Evolutionary conservation across 2,888 invertebrate species (phyloP), one percentile per base, ranked within the genome.

Genomic region (Macropis europaea): DNA sequence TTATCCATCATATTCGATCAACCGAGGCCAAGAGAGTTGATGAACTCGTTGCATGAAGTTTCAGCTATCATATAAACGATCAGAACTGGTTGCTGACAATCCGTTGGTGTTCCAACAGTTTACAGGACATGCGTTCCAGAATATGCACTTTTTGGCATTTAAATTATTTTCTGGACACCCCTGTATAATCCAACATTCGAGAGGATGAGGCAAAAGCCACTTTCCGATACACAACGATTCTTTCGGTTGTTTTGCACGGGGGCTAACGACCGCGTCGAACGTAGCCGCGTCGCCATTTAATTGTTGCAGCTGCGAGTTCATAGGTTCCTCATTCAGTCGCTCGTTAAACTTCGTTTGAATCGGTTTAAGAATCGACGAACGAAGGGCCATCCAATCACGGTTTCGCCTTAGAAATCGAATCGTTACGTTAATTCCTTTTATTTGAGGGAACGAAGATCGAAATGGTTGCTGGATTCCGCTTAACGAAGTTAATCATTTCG

Each of bases 351-450:
- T 47, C 59, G 47, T 78, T 75, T 42, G 63, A 68, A 43, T 43
- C 28, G 38, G 28, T 38, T 48, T 75, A 36, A 56, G 50, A 30
- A 69, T 59, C 54, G 28, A 26, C 53, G 45, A 28, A 45, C 62
- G 48, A 17, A 71, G 71, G 61, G 52, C 50, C 71, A 78, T 77
- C 71, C 61, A 78, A 71, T 74, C 71, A 64, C 48, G 38, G 36
- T 30, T 52, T 11, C 32, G 48, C 54, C 47, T 60, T 45, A 64
- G 47, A 50, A 63, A 74, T 43, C 56, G 62, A 57, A 62, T 66
- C 53, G 69, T 77, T 77, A 66, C 36, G 50, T 69, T 60, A 59
- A 50, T 72, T 61, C 50, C 48, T 64, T 78, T 50, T 54, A 32
- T 32, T 61, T 34, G 34, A 34, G 28, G 15, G 2, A 32, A 42